Evolutionary conservation across 2,797 vertebrate species (phyloP), one percentile per base, ranked within the genome.

Genomic region (Aphelocoma californica): DNA sequence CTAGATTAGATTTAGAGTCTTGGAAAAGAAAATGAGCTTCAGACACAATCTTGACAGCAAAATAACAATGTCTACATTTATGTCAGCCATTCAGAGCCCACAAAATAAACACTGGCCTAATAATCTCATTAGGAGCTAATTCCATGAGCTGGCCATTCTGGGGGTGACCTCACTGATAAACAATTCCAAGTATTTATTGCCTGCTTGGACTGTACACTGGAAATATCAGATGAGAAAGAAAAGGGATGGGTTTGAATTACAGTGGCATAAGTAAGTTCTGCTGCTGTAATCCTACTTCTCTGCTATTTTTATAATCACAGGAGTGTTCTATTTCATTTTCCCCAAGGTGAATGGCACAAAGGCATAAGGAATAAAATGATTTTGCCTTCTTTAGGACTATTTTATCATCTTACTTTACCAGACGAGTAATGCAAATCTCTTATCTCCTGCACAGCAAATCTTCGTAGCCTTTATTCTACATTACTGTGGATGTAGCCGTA

Each of bases 91-190:
- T 73, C 61, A 66, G 62, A 95, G 58, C n/a, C 79, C 54, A 67
- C 77, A 93, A 12, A 95, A 86, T 83, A 96, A 97, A 96, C 89
- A 94, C 0, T 73, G 69, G 50, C 36, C 56, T 79, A 95, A 91
- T 91, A 90, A 95, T 86, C 91, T 93, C 92, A 81, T 95, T 86
- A 95, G 85, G 34, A 88, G 73, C 87, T 77, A 79, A 95, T 86
- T 81, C 80, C 81, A 84, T 9, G 56, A 54, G 77, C 51, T 89
- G 77, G 40, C 70, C 54, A 48, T 81, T 80, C 48, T 18, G 2
- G 71, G 47, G 64, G 70, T 95, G 92, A 96, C 89, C 92, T 94
- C 87, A 88, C 62, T 77, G 77, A 86, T 56, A 71, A 91, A 90
- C 45, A 83, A 94, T 81, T 82, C 87, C 87, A 74, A 90, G 87